Base-by-base conservation (phyloP, 2,888 invertebrate genomes). In the Capitulum mitella region DNA sequence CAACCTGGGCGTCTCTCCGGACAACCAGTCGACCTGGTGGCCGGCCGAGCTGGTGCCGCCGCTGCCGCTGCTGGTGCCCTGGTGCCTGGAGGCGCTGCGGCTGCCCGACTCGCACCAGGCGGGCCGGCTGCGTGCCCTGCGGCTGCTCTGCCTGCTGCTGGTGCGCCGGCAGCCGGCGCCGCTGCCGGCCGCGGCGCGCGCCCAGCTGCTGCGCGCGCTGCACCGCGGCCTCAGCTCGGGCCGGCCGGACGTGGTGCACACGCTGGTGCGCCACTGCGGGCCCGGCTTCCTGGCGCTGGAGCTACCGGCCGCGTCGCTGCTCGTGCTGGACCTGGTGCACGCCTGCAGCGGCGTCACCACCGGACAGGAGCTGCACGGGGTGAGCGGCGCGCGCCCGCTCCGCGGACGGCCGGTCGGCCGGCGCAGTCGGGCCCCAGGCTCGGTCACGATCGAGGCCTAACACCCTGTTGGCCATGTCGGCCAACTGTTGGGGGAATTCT, bases 291-390 rank as follows among this genome's bases (percentile, higher is more conserved):
- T 97, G 82, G 94, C 95, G 70, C 87, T 95, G 51, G 92, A 94
- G 81, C 87, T 97, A 75, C 95, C 95, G 64, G 97, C 97, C 0
- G 93, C 93, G 83, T 93, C 95, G 1, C 87, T 97, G 79, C 87
- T 98, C 1, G 87, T 95, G 78, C 87, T 95, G 79, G 97, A 97
- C 87, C 92, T 97, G 83, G 92, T 97, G 54, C 93, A 94, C 84
- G 96, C 96, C 16, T 93, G 95, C 82, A 93, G 94, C 80, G 91
- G 93, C 34, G 91, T 97, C 81, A 89, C 97, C 80, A 93, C 93
- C 83, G 92, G 92, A 6, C 43, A 32, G 40, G 80, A 81, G 37
- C 64, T 83, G n/a, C 82, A 82, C 79, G 82, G 80, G 46, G 82
- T 83, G 77, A 80, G 80, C 79, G 16, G 54, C 26, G 46, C 46